Base-by-base conservation (phyloP, 92 coral and sea anemone species). In the Epizoanthus rinbou region DNA sequence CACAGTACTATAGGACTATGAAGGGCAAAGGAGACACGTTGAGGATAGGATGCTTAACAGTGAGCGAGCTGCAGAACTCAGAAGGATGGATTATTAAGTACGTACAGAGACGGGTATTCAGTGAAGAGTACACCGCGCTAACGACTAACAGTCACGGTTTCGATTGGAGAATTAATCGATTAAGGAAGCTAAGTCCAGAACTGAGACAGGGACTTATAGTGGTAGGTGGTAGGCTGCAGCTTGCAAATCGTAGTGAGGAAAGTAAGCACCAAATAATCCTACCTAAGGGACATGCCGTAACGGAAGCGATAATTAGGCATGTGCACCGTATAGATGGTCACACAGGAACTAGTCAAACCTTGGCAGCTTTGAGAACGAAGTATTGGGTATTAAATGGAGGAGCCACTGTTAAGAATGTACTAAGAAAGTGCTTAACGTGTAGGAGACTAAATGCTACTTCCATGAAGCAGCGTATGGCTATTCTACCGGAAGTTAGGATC, bases 351-450 rank as follows among this genome's bases (percentile, higher is more conserved):
- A 2, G 60, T 56, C 60, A 56, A 11, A 56, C 60, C 10, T 11
- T 63, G 68, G 6, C 68, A n/a, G 23, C 3, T 2, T 3, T 63
- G 23, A 9, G 68, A 3, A 11, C 1, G 68, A 63, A 63, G 11
- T 63, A 2, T 1, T 63, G 68, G 68, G 68, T 63, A 4, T 3
- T 63, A 5, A 4, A 63, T 23, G 68, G 68, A 23, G 68, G 68
- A 3, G 68, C 68, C 2, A 16, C 68, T 3, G 68, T 63, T 2
- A 63, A 63, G 11, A 4, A 3, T 1, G 11, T 63, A 5, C 68
- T 63, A 23, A n/a, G 68, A n/a, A 63, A 63, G 28, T 63, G 68
- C 23, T 31, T 63, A n/a, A n/a, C n/a, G n/a, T n/a, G n/a, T n/a
- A n/a, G n/a, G n/a, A n/a, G n/a, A n/a, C n/a, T n/a, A n/a, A n/a